Percentiles rank a stretch among this genome's conserved stretches.
These are phyloP conservation scores for Catharus minimus DNA, from an alignment of 2,113 vertebrate species.

Conservation along the genomic window DNA sequence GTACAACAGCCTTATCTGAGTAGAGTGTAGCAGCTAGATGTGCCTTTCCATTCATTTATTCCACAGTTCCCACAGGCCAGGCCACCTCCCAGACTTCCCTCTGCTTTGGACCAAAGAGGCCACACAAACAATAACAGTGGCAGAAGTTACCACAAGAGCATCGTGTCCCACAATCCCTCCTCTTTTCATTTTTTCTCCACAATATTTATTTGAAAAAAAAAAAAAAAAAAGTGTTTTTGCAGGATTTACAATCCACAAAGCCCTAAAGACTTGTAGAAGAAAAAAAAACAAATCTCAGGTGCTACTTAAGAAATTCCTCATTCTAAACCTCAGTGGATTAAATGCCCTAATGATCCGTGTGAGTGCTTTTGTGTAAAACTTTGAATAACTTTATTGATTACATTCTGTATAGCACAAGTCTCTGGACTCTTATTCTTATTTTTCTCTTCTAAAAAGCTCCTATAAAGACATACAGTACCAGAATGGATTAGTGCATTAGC, in stretches of 20 bases:
- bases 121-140: not conserved
- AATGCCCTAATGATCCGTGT: constrained; percentile 36
- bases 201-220: not conserved
- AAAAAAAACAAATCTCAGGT: constrained; percentile 31
- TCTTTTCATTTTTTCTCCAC: not conserved
- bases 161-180: not conserved
- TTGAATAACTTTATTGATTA: constrained; percentile 63
- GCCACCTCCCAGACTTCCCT: not conserved
- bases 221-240: not conserved
- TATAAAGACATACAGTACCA: constrained; percentile 26
- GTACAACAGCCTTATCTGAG: not conserved
- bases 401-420: not conserved
- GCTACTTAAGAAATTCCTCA: constrained; percentile 61
- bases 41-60: not conserved
- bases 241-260: constrained; percentile 28
- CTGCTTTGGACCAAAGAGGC: not conserved
- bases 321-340: constrained; percentile 59
- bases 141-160: not conserved
- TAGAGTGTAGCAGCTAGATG: not conserved
- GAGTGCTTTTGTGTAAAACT: constrained; percentile 48
- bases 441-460: constrained; percentile 13
- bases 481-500: constrained; percentile 58
- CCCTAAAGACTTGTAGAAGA: not conserved
- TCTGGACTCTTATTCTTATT: not conserved
- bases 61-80: not conserved